Evolutionary conservation across 2,888 invertebrate species (phyloP), one percentile per base, ranked within the genome.

Genomic region (Bombyx huttoni): DNA sequence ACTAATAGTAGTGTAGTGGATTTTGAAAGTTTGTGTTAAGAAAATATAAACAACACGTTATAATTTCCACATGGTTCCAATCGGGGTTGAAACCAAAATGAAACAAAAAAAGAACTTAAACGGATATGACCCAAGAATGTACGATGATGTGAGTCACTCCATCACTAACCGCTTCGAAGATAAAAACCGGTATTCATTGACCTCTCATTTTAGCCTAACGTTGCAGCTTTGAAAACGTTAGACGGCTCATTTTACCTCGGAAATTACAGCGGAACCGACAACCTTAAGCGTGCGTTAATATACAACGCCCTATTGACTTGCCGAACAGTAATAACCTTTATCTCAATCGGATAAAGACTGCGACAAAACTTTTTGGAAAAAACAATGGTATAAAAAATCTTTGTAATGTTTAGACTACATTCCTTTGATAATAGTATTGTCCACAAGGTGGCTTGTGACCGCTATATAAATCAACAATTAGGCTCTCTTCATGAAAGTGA

Each of bases 71-170:
- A 67, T 60, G 62, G 65, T 68, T 74, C 72, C 64, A 73, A 72
- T 71, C 65, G 65, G 75, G 69, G 72, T 72, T 59, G 73, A 69
- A 70, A 60, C 56, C 65, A 64, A 73, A 70, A 67, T 58, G 60
- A 70, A 77, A 72, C 71, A 75, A 77, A 73, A 64, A 75, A 76
- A 70, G n/a, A 76, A 57, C 51, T 60, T 64, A 73, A 83, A 79
- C 83, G 83, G 83, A 83, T 81, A 80, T 81, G 70, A 66, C 70
- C 68, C 69, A 81, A 79, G 84, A 83, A 85, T 85, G 84, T 77
- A 74, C 68, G 75, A 78, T 71, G 72, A 75, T 70, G 75, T 84
- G 84, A 85, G 61, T 85, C 84, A 83, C 76, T 73, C 72, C 76
- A 77, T 78, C 80, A 80, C 64, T 75, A 82, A 73, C 82, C 84